These are phyloP conservation scores for Callyntrura sp. DNA, from an alignment of 2,888 invertebrate species.

Conservation along the genomic window DNA sequence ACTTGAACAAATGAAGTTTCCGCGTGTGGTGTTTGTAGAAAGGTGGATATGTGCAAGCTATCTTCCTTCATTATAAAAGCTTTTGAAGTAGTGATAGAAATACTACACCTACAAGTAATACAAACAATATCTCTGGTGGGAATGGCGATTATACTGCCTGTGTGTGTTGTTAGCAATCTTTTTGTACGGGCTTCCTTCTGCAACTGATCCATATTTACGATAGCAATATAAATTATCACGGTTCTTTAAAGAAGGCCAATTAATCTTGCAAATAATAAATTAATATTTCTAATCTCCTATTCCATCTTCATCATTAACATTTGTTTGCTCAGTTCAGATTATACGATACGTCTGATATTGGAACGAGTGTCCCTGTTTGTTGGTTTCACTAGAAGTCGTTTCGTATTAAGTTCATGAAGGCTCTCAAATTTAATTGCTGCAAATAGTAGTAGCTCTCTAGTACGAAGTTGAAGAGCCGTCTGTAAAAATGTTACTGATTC, in stretches of 20 bases:
- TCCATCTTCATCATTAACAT: constrained; percentile 65
- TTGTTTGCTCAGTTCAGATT: constrained; percentile 56
- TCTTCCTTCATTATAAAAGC: constrained; percentile 12
- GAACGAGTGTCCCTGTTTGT: not conserved
- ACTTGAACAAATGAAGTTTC: not conserved
- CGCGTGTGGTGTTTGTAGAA: not conserved
- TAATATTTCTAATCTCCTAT: constrained; percentile 60
- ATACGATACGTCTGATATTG: constrained; percentile 39
- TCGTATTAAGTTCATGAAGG: not conserved
- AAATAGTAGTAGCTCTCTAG: no score
- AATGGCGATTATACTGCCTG: constrained; percentile 28
- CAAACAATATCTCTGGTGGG: not conserved
- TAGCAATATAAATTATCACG: constrained; percentile 56
- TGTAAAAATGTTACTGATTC: no score
- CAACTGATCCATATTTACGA: constrained; percentile 42
- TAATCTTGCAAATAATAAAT: constrained; percentile 74
- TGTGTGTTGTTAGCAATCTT: constrained; percentile 18
- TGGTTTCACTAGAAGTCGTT: not conserved
- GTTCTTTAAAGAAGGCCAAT: constrained; percentile 48
- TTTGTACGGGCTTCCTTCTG: constrained; percentile 3
- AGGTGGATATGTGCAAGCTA: not conserved
- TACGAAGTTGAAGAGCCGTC: no score
- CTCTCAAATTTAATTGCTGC: no score
- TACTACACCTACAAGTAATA: not conserved
- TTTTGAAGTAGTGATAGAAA: not conserved